Conservation (phyloP, 2,113 vertebrate species). For the Tichodroma muraria region DNA sequence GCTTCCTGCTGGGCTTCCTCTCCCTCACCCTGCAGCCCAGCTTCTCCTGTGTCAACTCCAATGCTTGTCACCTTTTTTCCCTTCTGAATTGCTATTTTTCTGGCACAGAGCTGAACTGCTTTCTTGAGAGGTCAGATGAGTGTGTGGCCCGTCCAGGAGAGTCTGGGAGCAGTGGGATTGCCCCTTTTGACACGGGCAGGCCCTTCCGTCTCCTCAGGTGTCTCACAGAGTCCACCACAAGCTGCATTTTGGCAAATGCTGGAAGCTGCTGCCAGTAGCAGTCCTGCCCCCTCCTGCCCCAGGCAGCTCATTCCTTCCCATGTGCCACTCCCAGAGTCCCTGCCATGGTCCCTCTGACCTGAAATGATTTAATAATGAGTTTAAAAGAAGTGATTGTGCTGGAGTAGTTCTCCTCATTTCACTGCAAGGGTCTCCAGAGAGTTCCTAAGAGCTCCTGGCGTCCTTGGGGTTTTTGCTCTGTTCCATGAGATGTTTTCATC, state of each 20-base stretch:
- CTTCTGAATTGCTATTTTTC: not conserved
- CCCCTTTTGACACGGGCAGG: not conserved
- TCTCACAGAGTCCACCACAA: not conserved
- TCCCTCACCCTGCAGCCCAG: not conserved
- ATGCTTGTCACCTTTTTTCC: not conserved
- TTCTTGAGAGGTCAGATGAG: not conserved
- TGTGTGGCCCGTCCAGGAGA: not conserved
- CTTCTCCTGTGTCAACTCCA: not conserved
- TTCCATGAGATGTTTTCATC: not conserved
- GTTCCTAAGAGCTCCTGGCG: not conserved
- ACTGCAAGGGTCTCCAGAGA: not conserved
- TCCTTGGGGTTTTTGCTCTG: not conserved
- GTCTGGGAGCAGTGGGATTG: not conserved
- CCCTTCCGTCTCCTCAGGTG: not conserved
- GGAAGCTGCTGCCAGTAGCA: not conserved
- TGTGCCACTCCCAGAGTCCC: not conserved
- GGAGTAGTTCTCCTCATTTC: not conserved
- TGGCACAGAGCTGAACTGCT: not conserved
- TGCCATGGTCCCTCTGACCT: not conserved
- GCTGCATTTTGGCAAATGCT: not conserved
- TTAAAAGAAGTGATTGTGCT: not conserved
- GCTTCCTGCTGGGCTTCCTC: conserved; percentile 14
- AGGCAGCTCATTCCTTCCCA: accelerated
- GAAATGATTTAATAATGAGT: not conserved
- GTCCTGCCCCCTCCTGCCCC: not conserved